phyloP scores from a whole-genome alignment of 2,797 vertebrate species.

The Diceros bicornis region DNA sequence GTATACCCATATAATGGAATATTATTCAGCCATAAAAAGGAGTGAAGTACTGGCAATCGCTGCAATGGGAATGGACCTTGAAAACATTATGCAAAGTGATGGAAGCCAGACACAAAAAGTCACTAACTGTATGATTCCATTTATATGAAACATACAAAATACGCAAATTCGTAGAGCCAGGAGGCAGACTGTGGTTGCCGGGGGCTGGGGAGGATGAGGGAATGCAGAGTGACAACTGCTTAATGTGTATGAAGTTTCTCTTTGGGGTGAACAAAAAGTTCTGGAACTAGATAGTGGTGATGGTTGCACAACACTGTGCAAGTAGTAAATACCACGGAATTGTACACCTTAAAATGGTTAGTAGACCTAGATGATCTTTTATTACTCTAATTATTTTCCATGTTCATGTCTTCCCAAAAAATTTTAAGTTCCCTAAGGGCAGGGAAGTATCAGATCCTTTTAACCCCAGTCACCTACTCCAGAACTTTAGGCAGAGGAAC shows the following conservation, averaged over 20 bases:
- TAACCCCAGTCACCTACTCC: neutral
- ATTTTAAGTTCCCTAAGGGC: neutral
- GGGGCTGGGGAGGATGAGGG: neutral
- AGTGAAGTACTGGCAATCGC: neutral
- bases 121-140: too few species aligned
- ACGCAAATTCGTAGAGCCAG: neutral
- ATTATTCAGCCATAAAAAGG: too few species aligned
- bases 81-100: too few species aligned
- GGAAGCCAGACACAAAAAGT: too few species aligned
- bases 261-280: too few species aligned
- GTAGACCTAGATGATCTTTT: neutral
- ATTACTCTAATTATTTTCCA: neutral
- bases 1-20: too few species aligned
- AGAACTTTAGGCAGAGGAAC: neutral
- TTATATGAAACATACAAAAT: neutral
- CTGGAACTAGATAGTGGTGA: too few species aligned
- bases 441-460: neutral
- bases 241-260: too few species aligned
- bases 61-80: neutral
- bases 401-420: neutral
- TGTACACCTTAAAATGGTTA: neutral
- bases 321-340: too few species aligned
- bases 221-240: neutral
- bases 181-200: neutral
- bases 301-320: too few species aligned